These are phyloP conservation scores for Megaceryle alcyon DNA, from an alignment of 2,797 vertebrate genomes.

Conservation along the genomic window DNA sequence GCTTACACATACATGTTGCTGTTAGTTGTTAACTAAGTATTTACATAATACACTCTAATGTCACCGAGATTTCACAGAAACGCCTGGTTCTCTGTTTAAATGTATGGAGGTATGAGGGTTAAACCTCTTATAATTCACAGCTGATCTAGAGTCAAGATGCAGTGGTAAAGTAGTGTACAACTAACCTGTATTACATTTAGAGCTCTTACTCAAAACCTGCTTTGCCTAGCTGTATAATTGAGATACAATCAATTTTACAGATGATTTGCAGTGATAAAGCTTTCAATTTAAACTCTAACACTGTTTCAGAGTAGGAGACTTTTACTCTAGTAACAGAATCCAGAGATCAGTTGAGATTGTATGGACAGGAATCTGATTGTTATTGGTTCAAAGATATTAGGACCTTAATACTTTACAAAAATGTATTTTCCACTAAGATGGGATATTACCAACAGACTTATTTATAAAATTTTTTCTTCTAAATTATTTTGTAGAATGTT, in stretches of 20 bases:
- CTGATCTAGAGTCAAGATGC: not conserved
- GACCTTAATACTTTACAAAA: not conserved
- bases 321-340: not conserved
- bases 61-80: not conserved
- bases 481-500: not conserved
- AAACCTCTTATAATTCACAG: not conserved
- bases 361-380: not conserved
- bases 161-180: not conserved
- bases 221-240: not conserved
- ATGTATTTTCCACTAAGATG: not conserved
- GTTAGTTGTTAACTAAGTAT: not conserved
- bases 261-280: not conserved
- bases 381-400: not conserved
- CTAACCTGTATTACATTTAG: not conserved
- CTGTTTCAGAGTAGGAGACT: not conserved
- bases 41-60: not conserved
- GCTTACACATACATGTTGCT: not conserved
- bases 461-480: not conserved
- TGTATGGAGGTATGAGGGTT: not conserved
- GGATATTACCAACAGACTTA: not conserved
- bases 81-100: not conserved
- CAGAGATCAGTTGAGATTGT: not conserved
- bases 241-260: not conserved
- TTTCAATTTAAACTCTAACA: not conserved
- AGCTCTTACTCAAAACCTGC: not conserved